Evolutionary conservation across 2,113 vertebrate genomes (phyloP), one percentile per base, ranked within the genome.

Genomic region (Merops nubicus): DNA sequence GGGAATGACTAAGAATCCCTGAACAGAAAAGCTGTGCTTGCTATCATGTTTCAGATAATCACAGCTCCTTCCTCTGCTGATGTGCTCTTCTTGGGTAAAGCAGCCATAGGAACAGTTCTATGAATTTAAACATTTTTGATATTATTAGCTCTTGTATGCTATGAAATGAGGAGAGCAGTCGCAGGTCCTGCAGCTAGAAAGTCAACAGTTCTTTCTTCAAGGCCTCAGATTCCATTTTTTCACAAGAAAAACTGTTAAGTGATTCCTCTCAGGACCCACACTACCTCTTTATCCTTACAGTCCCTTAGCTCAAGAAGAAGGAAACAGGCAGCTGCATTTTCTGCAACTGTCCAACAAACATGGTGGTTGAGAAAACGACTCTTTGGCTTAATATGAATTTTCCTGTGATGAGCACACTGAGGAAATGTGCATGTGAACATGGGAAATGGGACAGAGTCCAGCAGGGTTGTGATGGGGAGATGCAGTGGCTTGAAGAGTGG

Each of bases 21-120:
- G 70, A 85, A 89, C 33, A 83, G 89, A 93, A 88, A 88, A 93
- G 21, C 38, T 77, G 70, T 80, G 42, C 57, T 82, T 87, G n/a
- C 43, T 96, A 57, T 90, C 75, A 70, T 0, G 0, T 91, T 96
- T 94, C 82, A 63, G 88, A 51, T 80, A 73, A 81, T 84, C 54
- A 48, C 16, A 42, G 88, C 65, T 91, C 59, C 68, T 96, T 95
- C 64, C 79, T 77, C 21, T 10, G 26, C 47, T 90, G 51, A 56
- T 9, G 22, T n/a, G 59, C 5, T 14, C 36, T 76, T 93, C 56
- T 88, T 73, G 81, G 74, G 69, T 47, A 85, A 85, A 67, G 21
- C 54, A 83, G 50, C 68, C 82, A 43, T 80, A 93, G 60, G 54
- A 81, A 59, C 56, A 59, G 29, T 60, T 57, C 13, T 20, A 65